Conservation (phyloP, 2,113 vertebrate species). For the Pedionomus torquatus region DNA sequence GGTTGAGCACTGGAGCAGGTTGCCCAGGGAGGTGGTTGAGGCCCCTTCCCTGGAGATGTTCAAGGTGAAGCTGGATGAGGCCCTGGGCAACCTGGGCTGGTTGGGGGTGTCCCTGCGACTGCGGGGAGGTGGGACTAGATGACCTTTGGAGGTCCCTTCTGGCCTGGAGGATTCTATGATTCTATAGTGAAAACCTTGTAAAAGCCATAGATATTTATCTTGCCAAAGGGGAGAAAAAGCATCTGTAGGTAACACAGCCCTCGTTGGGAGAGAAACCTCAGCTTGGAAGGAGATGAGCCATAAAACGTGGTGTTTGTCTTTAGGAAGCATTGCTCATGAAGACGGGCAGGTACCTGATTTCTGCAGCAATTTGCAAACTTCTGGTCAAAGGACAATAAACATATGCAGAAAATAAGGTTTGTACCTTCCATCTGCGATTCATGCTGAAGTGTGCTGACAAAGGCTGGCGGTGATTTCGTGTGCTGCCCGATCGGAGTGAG, state of each 20-base stretch:
- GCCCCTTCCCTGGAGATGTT: too few species aligned
- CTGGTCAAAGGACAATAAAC: not conserved
- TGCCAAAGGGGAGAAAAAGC: not conserved
- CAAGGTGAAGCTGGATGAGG: too few species aligned
- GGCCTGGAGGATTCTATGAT: too few species aligned
- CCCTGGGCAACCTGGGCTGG: too few species aligned
- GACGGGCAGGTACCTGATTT: not conserved
- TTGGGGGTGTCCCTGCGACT: too few species aligned
- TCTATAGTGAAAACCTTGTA: not conserved
- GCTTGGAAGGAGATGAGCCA: not conserved
- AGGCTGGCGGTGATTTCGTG: not conserved
- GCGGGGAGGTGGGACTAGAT: too few species aligned
- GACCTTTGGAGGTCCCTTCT: too few species aligned
- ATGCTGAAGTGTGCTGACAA: not conserved
- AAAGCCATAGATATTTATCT: slow-evolving; percentile 15
- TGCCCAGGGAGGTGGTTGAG: too few species aligned
- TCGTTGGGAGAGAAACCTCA: not conserved
- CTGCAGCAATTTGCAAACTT: not conserved
- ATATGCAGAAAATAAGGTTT: not conserved
- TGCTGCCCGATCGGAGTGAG: not conserved
- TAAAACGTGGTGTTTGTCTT: not conserved
- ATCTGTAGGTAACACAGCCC: not conserved
- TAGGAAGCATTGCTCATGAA: not conserved
- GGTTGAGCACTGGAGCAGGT: too few species aligned
- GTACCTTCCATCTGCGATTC: not conserved